phyloP scores from a whole-genome alignment of 2,113 vertebrate species.

The Platichthys stellatus region DNA sequence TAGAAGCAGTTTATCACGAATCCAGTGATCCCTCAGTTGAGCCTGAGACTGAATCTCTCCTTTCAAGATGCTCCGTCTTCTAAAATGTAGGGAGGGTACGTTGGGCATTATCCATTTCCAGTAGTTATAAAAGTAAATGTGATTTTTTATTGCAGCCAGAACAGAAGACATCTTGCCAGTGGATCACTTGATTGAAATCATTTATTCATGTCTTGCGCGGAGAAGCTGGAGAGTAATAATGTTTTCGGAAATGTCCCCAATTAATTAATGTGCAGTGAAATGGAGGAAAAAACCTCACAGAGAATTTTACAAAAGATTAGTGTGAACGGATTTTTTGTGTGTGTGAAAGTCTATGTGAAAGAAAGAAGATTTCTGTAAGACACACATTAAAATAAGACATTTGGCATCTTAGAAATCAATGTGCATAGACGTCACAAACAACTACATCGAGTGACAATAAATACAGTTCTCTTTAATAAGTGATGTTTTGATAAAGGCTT shows the following conservation, averaged over 20 bases:
- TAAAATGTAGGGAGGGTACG: background rate
- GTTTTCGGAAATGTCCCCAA: background rate
- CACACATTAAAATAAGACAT: no score
- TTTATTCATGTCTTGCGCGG: background rate
- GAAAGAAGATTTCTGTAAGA: background rate
- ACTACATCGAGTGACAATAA: no score
- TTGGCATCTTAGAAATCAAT: no score
- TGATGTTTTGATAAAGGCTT: no score
- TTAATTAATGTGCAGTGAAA: background rate
- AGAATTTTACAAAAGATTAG: background rate
- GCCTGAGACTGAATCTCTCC: background rate
- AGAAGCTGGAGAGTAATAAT: background rate
- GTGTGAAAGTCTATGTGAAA: background rate
- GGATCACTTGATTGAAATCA: conserved; percentile 2
- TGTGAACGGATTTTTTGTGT: background rate
- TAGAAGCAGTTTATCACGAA: conserved; percentile 1
- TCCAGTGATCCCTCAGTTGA: background rate
- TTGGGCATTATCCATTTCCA: background rate
- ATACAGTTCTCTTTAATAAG: no score
- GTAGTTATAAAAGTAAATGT: conserved; percentile 2
- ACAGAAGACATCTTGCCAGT: background rate
- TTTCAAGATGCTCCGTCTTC: no score
- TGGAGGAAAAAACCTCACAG: background rate
- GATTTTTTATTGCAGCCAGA: background rate
- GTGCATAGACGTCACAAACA: no score